Evolutionary conservation across 2,888 invertebrate species (phyloP).

Genomic region (Miltochrista miniata): DNA sequence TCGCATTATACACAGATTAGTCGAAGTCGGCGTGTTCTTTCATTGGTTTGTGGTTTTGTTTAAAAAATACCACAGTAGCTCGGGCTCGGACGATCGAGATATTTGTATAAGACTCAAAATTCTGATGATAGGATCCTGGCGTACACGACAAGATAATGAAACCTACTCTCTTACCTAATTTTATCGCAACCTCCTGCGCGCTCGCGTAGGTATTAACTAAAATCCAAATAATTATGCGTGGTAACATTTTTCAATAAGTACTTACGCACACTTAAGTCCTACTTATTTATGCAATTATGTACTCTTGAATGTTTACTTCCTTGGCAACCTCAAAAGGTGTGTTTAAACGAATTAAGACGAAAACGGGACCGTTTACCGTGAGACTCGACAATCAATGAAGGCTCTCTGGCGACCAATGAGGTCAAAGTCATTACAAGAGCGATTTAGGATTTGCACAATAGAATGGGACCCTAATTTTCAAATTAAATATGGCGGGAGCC

Average conservation of each 20-base stretch:
- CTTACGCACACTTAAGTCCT: not conserved
- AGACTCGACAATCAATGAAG: conserved; percentile 7
- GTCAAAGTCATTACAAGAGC: conserved; percentile 34
- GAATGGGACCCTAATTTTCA: conserved; percentile 69
- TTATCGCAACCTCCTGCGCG: too few relatives aligned
- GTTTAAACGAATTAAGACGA: not conserved
- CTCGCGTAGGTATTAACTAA: too few relatives aligned
- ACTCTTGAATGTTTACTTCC: not conserved
- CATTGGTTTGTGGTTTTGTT: not conserved
- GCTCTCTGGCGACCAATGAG: conserved; percentile 37
- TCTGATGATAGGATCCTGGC: too few relatives aligned
- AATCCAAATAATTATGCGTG: too few relatives aligned
- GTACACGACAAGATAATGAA: too few relatives aligned
- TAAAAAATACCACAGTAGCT: not conserved
- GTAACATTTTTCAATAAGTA: not conserved
- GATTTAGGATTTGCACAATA: conserved; percentile 38
- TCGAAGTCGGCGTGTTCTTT: not conserved
- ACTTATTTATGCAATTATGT: not conserved
- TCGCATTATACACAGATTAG: conserved; percentile 8
- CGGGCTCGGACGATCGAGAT: too few relatives aligned
- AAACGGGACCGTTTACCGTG: conserved; percentile 4
- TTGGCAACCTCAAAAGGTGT: conserved; percentile 1
- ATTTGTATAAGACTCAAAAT: too few relatives aligned
- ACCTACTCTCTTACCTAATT: too few relatives aligned
- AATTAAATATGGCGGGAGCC: conserved; percentile 71